Evolutionary conservation across 2,888 invertebrate genomes (phyloP).

Genomic region (Morinoia aosen): DNA sequence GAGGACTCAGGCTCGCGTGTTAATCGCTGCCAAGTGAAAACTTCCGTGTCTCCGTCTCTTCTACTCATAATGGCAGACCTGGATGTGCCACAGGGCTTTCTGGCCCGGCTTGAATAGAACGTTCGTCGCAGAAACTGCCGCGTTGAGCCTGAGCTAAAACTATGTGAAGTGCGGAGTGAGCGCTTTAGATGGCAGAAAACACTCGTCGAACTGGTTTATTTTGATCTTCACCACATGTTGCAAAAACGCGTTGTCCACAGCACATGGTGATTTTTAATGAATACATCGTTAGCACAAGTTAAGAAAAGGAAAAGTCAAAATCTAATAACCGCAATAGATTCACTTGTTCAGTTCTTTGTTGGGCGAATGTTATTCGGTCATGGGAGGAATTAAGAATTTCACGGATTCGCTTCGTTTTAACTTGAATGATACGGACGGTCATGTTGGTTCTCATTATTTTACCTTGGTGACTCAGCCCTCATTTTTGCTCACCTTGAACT

Average conservation of each 20-base stretch:
- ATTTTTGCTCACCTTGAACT: background rate
- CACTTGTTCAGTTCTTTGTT: background rate
- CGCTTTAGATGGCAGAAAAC: too few relatives aligned
- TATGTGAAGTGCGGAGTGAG: too few relatives aligned
- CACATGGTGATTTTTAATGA: too few relatives aligned
- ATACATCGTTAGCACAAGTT: background rate
- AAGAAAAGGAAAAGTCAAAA: background rate
- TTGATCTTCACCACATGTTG: too few relatives aligned
- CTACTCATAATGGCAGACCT: background rate
- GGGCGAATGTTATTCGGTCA: background rate
- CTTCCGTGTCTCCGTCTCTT: background rate
- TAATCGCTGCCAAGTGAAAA: conserved; percentile 1
- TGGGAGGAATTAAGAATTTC: background rate
- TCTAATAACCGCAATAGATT: background rate
- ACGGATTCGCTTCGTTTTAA: background rate
- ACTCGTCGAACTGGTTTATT: too few relatives aligned
- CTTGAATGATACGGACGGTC: background rate
- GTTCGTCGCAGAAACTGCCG: background rate
- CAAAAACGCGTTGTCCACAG: too few relatives aligned
- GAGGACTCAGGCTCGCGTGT: background rate
- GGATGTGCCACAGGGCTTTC: background rate
- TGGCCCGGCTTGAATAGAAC: background rate
- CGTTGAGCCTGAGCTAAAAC: background rate
- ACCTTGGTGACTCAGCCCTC: background rate
- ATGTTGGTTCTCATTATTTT: background rate